Evolutionary conservation across 1,140 invertebrate species (phyloP), one percentile per base, ranked within the genome.

Genomic region (Amyelois transitella): DNA sequence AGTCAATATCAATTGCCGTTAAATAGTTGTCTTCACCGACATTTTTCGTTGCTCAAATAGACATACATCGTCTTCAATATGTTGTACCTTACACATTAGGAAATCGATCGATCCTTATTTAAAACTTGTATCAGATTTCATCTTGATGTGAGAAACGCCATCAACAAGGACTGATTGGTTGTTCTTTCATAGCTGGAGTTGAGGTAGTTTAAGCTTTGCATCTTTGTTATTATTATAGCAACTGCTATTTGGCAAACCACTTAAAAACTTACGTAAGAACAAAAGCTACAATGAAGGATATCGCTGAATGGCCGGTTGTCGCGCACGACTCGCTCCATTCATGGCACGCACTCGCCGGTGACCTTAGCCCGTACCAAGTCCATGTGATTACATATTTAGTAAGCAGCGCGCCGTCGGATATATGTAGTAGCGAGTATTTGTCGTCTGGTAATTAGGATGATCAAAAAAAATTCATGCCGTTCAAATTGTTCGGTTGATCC

Each of bases 211-310:
- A 2, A 6, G 32, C 32, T 38, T 38, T 1, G n/a, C 17, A 14
- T 14, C 32, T 38, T 14, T 38, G 2, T 6, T 6, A 32, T 12
- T 32, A 6, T 2, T 32, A 32, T 10, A 4, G 10, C 3, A 32
- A 10, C 12, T 32, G 4, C 12, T 6, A 32, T 10, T 32, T 32
- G 4, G 7, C 8, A 38, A 14, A 14, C 3, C n/a, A 4, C 17
- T 38, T 14, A 38, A 38, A 12, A 38, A 12, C n/a, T 38, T 83
- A 81, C 75, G 71, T 75, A 84, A 80, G 70, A 73, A 77, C 77
- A 75, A 73, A 77, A 71, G 65, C 61, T 72, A 81, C 70, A 72
- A 77, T 77, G 70, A 77, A 79, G 70, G 75, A 77, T 69, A 62
- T 77, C 58, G 51, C 69, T 81, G 70, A 84, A 78, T 80, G 77